Conservation (phyloP, 2,797 vertebrate genomes). For the Manis crassicaudata region DNA sequence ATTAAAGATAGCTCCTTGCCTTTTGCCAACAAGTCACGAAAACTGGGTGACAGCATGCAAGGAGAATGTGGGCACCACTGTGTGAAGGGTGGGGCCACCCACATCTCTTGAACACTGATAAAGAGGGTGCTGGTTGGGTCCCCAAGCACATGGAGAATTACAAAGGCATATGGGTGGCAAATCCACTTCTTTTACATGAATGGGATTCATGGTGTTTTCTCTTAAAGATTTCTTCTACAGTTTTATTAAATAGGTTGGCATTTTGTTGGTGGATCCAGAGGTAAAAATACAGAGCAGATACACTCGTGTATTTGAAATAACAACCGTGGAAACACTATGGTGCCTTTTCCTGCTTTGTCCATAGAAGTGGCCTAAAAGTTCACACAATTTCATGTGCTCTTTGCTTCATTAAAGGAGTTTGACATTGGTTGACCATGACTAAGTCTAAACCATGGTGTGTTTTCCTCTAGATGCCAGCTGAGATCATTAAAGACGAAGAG, state of each 20-base stretch:
- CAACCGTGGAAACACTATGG: neutral
- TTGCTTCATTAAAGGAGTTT: neutral
- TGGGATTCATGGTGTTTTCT: neutral
- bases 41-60: neutral
- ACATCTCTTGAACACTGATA: accelerated
- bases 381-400: accelerated
- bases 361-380: no score
- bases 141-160: accelerated
- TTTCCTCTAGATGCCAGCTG: neutral
- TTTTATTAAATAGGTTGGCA: neutral
- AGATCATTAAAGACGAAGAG: constrained; percentile 52
- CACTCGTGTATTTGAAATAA: neutral
- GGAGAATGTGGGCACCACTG: accelerated
- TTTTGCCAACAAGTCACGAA: neutral
- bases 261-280: neutral
- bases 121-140: no score
- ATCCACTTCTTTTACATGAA: neutral
- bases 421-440: accelerated
- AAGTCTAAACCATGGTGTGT: accelerated
- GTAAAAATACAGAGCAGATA: neutral
- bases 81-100: neutral
- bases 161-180: neutral
- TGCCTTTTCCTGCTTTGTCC: neutral
- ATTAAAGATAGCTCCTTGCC: no score
- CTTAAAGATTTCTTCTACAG: neutral